These are phyloP conservation scores for Panthera tigris DNA, from an alignment of 2,113 vertebrate species.

Conservation along the genomic window DNA sequence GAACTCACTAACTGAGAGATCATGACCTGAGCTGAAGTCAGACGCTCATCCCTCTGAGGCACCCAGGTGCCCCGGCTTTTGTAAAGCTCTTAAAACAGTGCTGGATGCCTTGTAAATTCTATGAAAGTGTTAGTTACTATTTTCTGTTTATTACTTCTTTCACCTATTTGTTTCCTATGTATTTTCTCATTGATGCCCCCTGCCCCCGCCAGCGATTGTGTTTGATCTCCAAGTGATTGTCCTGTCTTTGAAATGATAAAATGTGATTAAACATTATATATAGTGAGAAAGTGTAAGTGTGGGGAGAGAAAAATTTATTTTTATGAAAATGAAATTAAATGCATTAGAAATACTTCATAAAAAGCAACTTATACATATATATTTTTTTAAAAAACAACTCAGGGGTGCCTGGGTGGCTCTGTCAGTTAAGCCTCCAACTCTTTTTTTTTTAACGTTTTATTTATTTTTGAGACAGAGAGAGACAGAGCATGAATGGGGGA, in stretches of 20 bases:
- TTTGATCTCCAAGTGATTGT: not conserved
- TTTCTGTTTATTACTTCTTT: not conserved
- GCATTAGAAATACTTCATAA: not conserved
- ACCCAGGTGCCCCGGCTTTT: not conserved
- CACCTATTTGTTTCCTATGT: not conserved
- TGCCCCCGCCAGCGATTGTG: not conserved
- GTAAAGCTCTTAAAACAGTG: not conserved
- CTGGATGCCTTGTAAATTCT: not conserved
- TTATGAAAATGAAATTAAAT: constrained; percentile 31
- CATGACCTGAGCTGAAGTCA: too few relatives aligned
- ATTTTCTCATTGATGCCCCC: not conserved
- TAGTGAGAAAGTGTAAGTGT: not conserved
- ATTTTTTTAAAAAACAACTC: not conserved
- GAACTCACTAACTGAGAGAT: too few relatives aligned
- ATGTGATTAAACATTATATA: not conserved
- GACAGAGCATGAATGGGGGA: too few relatives aligned
- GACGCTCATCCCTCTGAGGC: too few relatives aligned
- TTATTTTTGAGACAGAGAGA: too few relatives aligned
- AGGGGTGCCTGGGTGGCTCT: too few relatives aligned
- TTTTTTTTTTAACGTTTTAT: too few relatives aligned
- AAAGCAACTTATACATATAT: not conserved
- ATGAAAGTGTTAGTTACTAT: not conserved
- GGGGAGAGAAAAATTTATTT: not conserved
- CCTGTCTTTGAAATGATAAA: not conserved
- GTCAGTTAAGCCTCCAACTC: too few relatives aligned